A percentile compares a stretch with the other conserved stretches of the same genome.
These are phyloP conservation scores for Planococcus citri DNA, from an alignment of 1,140 invertebrate species.

Conservation along the genomic window DNA sequence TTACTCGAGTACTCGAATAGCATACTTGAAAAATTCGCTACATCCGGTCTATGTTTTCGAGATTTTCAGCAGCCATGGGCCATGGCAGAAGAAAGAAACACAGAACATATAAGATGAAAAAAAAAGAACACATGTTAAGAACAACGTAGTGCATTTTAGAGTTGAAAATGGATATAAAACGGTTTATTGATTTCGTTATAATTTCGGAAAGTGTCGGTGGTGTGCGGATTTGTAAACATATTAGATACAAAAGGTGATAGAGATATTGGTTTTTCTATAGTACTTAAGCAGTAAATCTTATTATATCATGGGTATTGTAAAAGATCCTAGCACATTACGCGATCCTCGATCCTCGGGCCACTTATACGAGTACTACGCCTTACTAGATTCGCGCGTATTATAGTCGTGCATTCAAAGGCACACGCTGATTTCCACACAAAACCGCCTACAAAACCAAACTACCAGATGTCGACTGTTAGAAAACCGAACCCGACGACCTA, in stretches of 20 bases:
- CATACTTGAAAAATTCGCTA: not conserved
- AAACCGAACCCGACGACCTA: too few relatives aligned
- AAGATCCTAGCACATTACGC: too few relatives aligned
- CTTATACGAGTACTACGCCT: too few relatives aligned
- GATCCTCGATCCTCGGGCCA: too few relatives aligned
- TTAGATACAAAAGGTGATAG: slow-evolving; percentile 1
- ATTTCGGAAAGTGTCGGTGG: not conserved
- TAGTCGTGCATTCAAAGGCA: slow-evolving; percentile 6
- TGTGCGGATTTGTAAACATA: not conserved
- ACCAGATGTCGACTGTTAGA: not conserved
- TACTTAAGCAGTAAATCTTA: slow-evolving; percentile 7
- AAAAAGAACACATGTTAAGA: not conserved
- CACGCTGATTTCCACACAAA: not conserved
- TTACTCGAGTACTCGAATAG: too few relatives aligned
- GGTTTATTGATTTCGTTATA: not conserved
- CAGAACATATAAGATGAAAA: not conserved
- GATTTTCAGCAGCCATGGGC: too few relatives aligned
- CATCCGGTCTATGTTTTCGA: not conserved
- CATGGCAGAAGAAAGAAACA: not conserved
- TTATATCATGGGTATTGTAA: not conserved
- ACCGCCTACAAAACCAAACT: not conserved
- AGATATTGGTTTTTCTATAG: slow-evolving; percentile 7
- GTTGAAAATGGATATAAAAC: not conserved
- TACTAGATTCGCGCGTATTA: too few relatives aligned
- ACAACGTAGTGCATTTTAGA: too few relatives aligned